Evolutionary conservation across 1,140 invertebrate genomes (phyloP).

Genomic region (Nilaparvata lugens): DNA sequence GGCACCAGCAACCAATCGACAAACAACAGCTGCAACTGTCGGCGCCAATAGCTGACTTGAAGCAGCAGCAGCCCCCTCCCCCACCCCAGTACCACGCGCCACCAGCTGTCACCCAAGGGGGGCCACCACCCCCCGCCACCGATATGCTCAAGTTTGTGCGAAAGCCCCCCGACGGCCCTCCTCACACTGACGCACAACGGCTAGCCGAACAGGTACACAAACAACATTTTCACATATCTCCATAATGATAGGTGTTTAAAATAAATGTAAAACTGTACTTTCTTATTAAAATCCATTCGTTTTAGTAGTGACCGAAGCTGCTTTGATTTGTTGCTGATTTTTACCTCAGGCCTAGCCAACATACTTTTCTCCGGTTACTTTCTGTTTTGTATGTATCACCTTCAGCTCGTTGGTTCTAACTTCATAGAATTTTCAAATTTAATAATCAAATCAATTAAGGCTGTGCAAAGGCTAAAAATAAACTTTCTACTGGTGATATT

Average conservation of each 20-base stretch:
- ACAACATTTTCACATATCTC: no score
- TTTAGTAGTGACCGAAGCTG: background rate
- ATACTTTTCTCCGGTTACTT: background rate
- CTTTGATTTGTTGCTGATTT: background rate
- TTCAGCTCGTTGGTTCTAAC: no score
- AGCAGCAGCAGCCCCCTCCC: background rate
- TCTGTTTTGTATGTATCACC: no score
- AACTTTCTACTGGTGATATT: no score
- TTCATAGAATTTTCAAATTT: no score
- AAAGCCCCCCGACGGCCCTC: slow-evolving; percentile 26
- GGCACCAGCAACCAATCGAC: slow-evolving; percentile 6
- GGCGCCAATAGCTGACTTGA: no score
- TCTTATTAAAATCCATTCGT: background rate
- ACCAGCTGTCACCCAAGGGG: background rate
- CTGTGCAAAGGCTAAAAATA: no score
- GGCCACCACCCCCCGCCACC: slow-evolving; percentile 9
- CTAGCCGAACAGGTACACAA: slow-evolving; percentile 26
- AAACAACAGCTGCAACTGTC: background rate
- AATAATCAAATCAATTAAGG: no score
- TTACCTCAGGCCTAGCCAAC: background rate
- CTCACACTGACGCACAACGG: slow-evolving; percentile 20
- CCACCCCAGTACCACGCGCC: slow-evolving; percentile 12
- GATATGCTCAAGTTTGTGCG: slow-evolving; percentile 31
- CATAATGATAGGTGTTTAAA: no score
- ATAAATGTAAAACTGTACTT: background rate